These are phyloP conservation scores for Laspeyria flexula DNA, from an alignment of 2,888 invertebrate species.

Conservation along the genomic window DNA sequence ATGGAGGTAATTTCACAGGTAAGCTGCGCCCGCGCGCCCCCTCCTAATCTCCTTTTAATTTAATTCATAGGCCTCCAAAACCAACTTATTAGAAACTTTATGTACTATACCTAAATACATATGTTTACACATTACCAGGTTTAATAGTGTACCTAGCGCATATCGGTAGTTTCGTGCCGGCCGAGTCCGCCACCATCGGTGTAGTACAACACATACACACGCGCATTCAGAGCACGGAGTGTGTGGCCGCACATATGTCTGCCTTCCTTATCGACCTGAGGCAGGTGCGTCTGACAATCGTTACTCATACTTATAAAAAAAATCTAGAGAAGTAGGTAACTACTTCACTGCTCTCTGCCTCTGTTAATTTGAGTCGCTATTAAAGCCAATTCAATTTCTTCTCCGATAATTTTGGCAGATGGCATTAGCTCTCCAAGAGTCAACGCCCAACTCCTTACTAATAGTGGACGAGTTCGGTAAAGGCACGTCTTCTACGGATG, in stretches of 20 bases:
- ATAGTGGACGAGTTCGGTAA: slow-evolving; percentile 88
- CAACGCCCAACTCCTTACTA: slow-evolving; percentile 89
- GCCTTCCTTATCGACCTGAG: slow-evolving; percentile 94
- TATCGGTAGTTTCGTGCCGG: slow-evolving; percentile 96
- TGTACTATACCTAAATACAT: too few species aligned
- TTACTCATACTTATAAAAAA: too few species aligned
- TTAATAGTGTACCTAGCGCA: slow-evolving; percentile 94
- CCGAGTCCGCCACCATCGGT: slow-evolving; percentile 89
- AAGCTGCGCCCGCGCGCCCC: too few species aligned
- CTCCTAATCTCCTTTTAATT: too few species aligned
- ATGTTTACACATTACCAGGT: slow-evolving; percentile 56
- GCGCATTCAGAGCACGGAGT: slow-evolving; percentile 91
- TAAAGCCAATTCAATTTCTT: too few species aligned
- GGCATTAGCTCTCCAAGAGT: slow-evolving; percentile 89
- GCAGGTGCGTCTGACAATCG: slow-evolving; percentile 86
- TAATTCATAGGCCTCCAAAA: too few species aligned
- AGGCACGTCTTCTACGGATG: slow-evolving; percentile 81
- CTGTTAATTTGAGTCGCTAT: too few species aligned
- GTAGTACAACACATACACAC: slow-evolving; percentile 91
- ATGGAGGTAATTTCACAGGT: too few species aligned
- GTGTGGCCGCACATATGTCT: slow-evolving; percentile 92
- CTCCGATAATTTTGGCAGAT: slow-evolving; percentile 88
- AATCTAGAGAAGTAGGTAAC: too few species aligned
- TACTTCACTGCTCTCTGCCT: too few species aligned
- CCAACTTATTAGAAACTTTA: too few species aligned